Conservation (phyloP, 2,888 invertebrate species). For the Eupsilia transversa region DNA sequence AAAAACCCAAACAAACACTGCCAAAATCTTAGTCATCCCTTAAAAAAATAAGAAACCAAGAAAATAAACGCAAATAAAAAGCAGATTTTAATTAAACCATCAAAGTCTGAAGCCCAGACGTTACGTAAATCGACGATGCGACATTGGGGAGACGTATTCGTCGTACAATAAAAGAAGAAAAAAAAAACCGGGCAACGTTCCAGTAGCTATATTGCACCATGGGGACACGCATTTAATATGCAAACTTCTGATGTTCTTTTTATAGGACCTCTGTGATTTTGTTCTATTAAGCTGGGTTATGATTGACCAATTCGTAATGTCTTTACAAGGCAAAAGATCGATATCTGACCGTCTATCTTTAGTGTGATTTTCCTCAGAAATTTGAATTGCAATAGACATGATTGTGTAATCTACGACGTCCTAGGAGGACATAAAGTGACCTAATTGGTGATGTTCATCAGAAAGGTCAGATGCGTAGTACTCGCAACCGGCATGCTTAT, state of each 20-base stretch:
- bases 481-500: too few relatives aligned
- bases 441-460: too few relatives aligned
- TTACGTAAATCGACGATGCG: conserved; percentile 56
- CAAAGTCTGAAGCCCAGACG: conserved; percentile 38
- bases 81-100: conserved; percentile 43
- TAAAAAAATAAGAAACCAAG: background rate
- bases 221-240: conserved; percentile 41
- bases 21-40: background rate
- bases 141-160: conserved; percentile 41
- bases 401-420: background rate
- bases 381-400: background rate
- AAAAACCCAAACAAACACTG: background rate
- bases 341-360: background rate
- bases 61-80: conserved; percentile 20
- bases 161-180: conserved; percentile 36
- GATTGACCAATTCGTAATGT: background rate
- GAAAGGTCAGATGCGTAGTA: too few relatives aligned
- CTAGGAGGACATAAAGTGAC: too few relatives aligned
- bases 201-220: conserved; percentile 54
- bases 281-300: background rate
- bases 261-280: conserved; percentile 27
- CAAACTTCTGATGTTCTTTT: conserved; percentile 51
- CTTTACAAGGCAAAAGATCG: background rate
- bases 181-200: conserved; percentile 56
- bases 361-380: background rate